Evolutionary conservation across 2,113 vertebrate genomes (phyloP), one percentile per base, ranked within the genome.

Genomic region (Gila orcuttii): DNA sequence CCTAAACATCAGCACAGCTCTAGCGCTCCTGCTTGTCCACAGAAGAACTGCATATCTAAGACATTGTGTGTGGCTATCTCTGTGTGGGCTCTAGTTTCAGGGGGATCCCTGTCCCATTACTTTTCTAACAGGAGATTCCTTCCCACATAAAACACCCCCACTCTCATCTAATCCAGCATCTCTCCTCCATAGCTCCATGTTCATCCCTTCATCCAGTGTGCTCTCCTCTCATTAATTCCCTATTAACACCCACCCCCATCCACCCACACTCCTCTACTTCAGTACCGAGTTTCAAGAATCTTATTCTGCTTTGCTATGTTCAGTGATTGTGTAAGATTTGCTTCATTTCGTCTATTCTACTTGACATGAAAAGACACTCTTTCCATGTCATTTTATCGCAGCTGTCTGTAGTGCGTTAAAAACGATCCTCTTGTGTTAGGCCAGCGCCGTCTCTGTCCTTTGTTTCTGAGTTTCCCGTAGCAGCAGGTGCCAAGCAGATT

Each of bases 211-310:
- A 87, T 86, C 79, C 86, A 84, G 81, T n/a, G 57, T 89, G 90
- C 88, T 88, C 80, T 87, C 88, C 91, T 87, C 89, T 94, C 92
- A 94, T 95, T 95, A 94, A 93, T 92, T 94, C 90, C 87, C 84
- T 64, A 93, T 94, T 94, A 94, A 94, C 92, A 88, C 90, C 90
- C 91, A 83, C 91, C 90, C 88, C 87, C 91, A 84, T 90, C 91
- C 89, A 92, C 90, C 91, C 85, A 92, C 90, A 81, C 89, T 84
- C 90, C 91, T 90, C 87, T 90, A 31, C 73, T 78, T 82, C 62
- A 92, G 90, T 90, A 88, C 86, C 88, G 89, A 87, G 81, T 92
- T 92, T 92, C 87, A 93, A 85, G 82, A 94, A 92, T 88, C 87
- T 45, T 89, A 91, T 90, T 78, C 52, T 60, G 62, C 66, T 91